Evolutionary conservation across 2,113 vertebrate species (phyloP).

Genomic region (Sturnus vulgaris): DNA sequence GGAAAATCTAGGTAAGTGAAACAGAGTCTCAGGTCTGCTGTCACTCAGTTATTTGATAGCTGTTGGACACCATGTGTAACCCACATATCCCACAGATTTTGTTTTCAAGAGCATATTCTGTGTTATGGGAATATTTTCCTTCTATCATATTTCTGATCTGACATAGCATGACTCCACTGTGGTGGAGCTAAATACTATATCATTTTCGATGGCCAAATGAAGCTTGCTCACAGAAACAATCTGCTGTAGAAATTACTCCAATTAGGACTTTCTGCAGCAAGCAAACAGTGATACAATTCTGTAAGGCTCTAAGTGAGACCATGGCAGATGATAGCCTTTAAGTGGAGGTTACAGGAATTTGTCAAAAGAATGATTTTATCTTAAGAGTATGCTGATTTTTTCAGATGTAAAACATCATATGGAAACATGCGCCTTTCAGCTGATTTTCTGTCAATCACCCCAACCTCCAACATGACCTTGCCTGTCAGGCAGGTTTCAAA

Average conservation of each 20-base stretch:
- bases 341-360: neutral
- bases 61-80: neutral
- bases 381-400: neutral
- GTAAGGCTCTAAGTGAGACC: neutral
- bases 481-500: conserved; percentile 4
- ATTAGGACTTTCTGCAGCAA: neutral
- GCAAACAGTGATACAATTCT: neutral
- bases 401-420: neutral
- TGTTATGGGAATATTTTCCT: neutral
- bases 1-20: neutral
- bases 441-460: conserved; percentile 1
- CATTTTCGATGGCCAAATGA: neutral
- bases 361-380: neutral
- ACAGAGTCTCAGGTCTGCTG: neutral
- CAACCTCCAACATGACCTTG: neutral
- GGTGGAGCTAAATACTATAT: neutral
- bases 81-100: neutral
- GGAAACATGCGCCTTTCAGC: neutral
- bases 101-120: neutral
- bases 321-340: neutral
- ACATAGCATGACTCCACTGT: neutral
- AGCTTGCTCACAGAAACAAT: neutral
- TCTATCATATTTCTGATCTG: conserved; percentile 6
- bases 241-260: neutral
- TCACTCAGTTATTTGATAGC: neutral